These are phyloP conservation scores for Metellina segmentata DNA, from an alignment of 2,888 invertebrate species.

Conservation along the genomic window DNA sequence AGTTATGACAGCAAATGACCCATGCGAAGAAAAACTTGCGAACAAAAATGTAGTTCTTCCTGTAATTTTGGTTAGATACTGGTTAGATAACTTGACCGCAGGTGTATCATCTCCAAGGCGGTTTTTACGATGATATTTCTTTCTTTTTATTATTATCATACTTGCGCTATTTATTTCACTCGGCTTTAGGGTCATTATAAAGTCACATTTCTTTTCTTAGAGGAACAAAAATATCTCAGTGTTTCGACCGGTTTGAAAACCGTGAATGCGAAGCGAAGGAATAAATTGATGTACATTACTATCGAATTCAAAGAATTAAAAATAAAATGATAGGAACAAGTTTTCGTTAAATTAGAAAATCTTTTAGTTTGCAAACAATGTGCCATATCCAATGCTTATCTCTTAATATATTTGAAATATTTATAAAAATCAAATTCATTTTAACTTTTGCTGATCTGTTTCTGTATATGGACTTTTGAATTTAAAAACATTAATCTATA, in stretches of 20 bases:
- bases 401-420: too few relatives aligned
- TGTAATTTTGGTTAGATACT: constrained; percentile 53
- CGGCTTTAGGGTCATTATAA: constrained; percentile 31
- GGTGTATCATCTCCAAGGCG: constrained; percentile 9
- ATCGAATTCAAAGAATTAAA: too few relatives aligned
- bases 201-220: constrained; percentile 36
- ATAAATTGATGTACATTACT: neutral
- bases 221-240: constrained; percentile 2
- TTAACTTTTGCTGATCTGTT: too few relatives aligned
- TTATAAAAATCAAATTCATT: too few relatives aligned
- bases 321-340: too few relatives aligned
- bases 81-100: constrained; percentile 59
- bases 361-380: too few relatives aligned
- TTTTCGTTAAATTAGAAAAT: too few relatives aligned
- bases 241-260: neutral
- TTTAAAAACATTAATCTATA: too few relatives aligned
- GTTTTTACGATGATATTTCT: constrained; percentile 1
- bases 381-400: too few relatives aligned
- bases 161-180: neutral
- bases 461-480: too few relatives aligned
- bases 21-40: constrained; percentile 25
- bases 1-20: constrained; percentile 61
- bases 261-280: neutral
- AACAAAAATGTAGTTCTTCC: constrained; percentile 61
- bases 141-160: neutral